Percentiles rank a stretch among this genome's conserved stretches.
Evolutionary conservation across 2,797 vertebrate species (phyloP).

Genomic region (Poeciliopsis gracilis): DNA sequence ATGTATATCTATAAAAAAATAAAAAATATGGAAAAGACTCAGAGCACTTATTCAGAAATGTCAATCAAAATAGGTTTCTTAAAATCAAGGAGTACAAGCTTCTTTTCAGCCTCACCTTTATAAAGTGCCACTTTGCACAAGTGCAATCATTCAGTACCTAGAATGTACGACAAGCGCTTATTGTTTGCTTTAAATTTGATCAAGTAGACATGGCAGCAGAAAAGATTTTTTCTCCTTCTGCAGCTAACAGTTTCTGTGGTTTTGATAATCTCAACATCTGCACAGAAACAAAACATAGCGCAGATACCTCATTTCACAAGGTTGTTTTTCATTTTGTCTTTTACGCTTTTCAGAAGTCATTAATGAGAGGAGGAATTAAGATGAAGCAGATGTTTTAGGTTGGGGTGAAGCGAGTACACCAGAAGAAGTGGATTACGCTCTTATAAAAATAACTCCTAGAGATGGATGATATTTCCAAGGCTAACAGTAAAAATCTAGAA

Average conservation of each 20-base stretch:
- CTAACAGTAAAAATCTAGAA: constrained; percentile 22
- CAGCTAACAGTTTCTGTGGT: constrained; percentile 9
- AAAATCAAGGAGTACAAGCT: constrained; percentile 33
- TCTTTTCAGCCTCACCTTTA: constrained; percentile 44
- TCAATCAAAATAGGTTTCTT: constrained; percentile 39
- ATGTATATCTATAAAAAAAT: not conserved
- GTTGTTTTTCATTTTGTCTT: constrained; percentile 24
- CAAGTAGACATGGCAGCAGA: not conserved
- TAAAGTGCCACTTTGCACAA: constrained; percentile 12
- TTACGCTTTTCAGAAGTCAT: constrained; percentile 36
- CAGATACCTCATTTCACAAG: constrained; percentile 21
- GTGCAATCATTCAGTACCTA: constrained; percentile 20
- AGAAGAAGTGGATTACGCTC: constrained; percentile 49
- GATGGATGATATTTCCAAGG: constrained; percentile 50
- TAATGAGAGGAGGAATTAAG: constrained; percentile 51
- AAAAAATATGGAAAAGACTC: not conserved
- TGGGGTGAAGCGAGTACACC: constrained; percentile 37
- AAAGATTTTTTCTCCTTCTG: constrained; percentile 4
- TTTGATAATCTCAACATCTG: constrained; percentile 31
- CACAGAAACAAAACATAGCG: constrained; percentile 23
- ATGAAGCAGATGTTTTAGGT: constrained; percentile 50
- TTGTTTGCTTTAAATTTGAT: constrained; percentile 25
- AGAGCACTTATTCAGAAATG: constrained; percentile 9
- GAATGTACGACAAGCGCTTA: constrained; percentile 17
- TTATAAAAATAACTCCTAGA: constrained; percentile 53